Conservation (phyloP, 2,888 invertebrate genomes). For the Ormyrus thymus region DNA sequence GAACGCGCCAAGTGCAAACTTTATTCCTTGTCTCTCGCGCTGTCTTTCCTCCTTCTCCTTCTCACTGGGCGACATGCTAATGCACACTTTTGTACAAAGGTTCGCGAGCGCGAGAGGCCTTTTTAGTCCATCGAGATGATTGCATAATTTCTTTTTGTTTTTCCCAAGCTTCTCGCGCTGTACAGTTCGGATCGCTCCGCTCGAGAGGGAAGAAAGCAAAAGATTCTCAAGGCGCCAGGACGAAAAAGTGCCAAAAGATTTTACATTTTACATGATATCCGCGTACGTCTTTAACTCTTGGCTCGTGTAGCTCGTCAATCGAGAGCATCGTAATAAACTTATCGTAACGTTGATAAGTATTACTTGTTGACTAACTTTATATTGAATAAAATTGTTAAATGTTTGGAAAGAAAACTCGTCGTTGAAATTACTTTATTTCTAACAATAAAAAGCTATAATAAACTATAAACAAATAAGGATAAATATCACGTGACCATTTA, state of each 20-base stretch:
- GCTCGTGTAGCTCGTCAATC: too few relatives aligned
- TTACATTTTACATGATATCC: constrained; percentile 16
- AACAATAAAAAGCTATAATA: too few relatives aligned
- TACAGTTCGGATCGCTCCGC: neutral
- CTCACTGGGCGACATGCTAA: constrained; percentile 31
- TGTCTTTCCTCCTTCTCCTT: too few relatives aligned
- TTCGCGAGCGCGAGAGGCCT: constrained; percentile 1
- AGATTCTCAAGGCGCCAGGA: constrained; percentile 1
- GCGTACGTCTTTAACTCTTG: neutral
- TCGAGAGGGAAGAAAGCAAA: neutral
- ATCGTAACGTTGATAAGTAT: too few relatives aligned
- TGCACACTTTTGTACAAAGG: constrained; percentile 32
- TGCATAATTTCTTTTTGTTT: constrained; percentile 46
- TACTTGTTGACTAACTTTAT: too few relatives aligned
- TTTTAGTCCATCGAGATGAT: constrained; percentile 45
- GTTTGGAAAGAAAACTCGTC: too few relatives aligned
- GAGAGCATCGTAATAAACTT: too few relatives aligned
- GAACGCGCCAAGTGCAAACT: constrained; percentile 17
- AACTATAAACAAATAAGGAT: too few relatives aligned
- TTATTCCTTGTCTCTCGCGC: neutral
- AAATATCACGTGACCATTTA: too few relatives aligned
- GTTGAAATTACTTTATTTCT: too few relatives aligned
- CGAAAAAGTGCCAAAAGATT: constrained; percentile 5
- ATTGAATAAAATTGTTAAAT: too few relatives aligned
- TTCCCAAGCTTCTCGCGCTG: neutral